phyloP scores from a whole-genome alignment of 2,113 vertebrate species.

The Heterochromis multidens region DNA sequence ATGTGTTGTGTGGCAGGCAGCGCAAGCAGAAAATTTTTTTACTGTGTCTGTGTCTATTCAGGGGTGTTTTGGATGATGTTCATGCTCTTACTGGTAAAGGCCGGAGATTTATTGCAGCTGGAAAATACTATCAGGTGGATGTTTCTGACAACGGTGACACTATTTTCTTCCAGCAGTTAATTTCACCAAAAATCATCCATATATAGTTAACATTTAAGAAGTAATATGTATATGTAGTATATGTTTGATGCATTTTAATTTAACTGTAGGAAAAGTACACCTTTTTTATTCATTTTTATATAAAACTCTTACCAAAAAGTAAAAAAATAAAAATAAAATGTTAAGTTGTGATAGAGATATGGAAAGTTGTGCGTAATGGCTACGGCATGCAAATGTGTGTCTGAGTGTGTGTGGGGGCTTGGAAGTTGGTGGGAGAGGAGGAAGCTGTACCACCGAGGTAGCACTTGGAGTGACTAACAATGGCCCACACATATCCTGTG shows the following conservation, averaged over 20 bases:
- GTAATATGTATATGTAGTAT: too few species aligned
- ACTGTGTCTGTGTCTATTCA: constrained; percentile 64
- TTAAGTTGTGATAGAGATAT: background rate
- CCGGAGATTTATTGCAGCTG: constrained; percentile 24
- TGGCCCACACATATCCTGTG: constrained; percentile 74
- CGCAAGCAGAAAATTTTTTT: constrained; percentile 61
- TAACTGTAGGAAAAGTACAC: background rate
- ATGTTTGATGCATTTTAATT: background rate
- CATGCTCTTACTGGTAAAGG: constrained; percentile 46
- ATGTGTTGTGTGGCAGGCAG: constrained; percentile 64
- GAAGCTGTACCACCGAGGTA: constrained; percentile 64
- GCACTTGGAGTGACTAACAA: constrained; percentile 68
- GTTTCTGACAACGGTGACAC: background rate
- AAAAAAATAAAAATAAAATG: background rate
- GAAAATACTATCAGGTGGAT: constrained; percentile 22
- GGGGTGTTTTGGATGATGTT: constrained; percentile 52
- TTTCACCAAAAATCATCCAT: background rate
- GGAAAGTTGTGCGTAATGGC: background rate
- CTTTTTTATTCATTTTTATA: background rate
- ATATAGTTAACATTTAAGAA: background rate
- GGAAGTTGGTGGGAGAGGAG: constrained; percentile 53
- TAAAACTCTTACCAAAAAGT: background rate
- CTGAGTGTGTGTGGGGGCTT: constrained; percentile 17
- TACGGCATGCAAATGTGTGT: background rate
- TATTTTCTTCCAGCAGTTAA: background rate